A percentile compares a stretch with the other conserved stretches of the same genome.
Conservation (phyloP, 2,113 vertebrate species). For the Montifringilla adamsi region DNA sequence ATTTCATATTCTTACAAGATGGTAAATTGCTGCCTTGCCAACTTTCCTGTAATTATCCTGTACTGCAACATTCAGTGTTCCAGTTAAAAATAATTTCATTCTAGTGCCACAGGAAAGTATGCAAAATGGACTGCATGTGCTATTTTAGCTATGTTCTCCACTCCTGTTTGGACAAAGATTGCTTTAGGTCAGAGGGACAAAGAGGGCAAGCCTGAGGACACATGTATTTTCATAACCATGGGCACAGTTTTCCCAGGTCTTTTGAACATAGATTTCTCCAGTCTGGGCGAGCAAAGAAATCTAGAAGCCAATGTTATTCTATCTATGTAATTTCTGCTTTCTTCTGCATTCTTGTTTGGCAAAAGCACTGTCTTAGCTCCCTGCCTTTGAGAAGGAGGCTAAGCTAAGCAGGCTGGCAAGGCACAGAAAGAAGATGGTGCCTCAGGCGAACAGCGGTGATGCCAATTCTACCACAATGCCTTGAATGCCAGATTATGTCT, state of each 20-base stretch:
- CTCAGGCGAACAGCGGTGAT: constrained; percentile 29
- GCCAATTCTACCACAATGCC: constrained; percentile 48
- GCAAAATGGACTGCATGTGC: background rate
- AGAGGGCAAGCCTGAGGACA: background rate
- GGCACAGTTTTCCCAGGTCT: background rate
- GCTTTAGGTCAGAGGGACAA: constrained; percentile 2
- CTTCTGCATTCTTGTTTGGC: background rate
- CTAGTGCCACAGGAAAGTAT: constrained; percentile 15
- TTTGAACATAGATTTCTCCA: background rate
- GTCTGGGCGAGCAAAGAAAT: background rate
- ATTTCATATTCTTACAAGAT: constrained; percentile 6
- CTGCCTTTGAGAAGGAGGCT: constrained; percentile 1
- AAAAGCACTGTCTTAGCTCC: background rate
- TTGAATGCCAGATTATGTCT: constrained; percentile 51
- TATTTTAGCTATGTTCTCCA: background rate
- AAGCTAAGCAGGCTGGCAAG: constrained; percentile 1
- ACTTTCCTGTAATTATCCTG: constrained; percentile 6
- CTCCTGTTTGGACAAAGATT: background rate
- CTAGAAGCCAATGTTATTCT: background rate
- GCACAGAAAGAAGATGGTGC: background rate
- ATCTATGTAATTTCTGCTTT: background rate
- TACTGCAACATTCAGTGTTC: background rate
- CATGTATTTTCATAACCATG: background rate
- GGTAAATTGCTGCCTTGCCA: background rate
- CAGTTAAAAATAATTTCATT: constrained; percentile 6